A percentile compares a stretch with the other conserved stretches of the same genome.
These are phyloP conservation scores for Elegia similella DNA, from an alignment of 2,888 invertebrate genomes.

Conservation along the genomic window DNA sequence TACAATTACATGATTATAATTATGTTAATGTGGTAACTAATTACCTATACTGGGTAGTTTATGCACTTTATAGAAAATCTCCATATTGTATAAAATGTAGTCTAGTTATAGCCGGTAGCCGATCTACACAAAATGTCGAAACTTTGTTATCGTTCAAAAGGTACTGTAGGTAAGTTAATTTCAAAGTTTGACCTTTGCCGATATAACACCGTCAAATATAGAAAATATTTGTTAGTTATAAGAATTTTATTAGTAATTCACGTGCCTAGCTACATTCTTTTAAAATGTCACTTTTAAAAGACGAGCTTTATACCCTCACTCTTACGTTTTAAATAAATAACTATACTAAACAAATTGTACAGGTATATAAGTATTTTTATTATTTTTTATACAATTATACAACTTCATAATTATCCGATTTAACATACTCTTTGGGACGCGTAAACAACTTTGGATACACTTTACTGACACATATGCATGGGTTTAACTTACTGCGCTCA, in stretches of 20 bases:
- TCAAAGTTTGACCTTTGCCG: constrained; percentile 76
- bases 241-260: constrained; percentile 48
- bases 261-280: constrained; percentile 63
- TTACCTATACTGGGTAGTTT: constrained; percentile 41
- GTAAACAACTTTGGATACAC: constrained; percentile 74
- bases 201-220: constrained; percentile 40
- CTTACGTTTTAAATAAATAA: constrained; percentile 72
- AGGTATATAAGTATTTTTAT: constrained; percentile 75
- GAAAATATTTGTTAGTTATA: constrained; percentile 54
- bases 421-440: constrained; percentile 78
- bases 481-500: constrained; percentile 12
- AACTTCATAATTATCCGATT: constrained; percentile 66
- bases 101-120: constrained; percentile 25
- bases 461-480: constrained; percentile 36
- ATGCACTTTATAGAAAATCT: constrained; percentile 20
- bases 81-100: constrained; percentile 12
- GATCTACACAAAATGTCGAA: constrained; percentile 65
- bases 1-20: constrained; percentile 42
- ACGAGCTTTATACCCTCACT: constrained; percentile 58
- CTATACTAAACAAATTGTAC: constrained; percentile 75
- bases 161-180: constrained; percentile 37
- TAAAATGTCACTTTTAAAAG: constrained; percentile 75
- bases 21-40: constrained; percentile 55
- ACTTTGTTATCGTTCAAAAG: constrained; percentile 58
- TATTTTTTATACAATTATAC: constrained; percentile 78